These are phyloP conservation scores for Puffinus mauretanicus DNA, from an alignment of 2,113 vertebrate species.

Conservation along the genomic window DNA sequence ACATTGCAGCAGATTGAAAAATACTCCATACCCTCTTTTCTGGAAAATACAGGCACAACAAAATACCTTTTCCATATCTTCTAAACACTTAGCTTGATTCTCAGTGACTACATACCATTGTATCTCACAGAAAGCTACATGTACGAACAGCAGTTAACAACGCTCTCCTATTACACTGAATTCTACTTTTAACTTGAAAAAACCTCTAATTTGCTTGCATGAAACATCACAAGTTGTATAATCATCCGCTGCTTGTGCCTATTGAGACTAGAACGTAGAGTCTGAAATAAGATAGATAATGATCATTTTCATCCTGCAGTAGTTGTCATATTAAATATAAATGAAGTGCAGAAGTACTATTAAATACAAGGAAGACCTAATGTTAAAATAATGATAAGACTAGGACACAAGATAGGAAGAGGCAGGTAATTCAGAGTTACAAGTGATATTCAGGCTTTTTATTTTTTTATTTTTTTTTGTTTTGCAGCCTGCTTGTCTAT, in stretches of 20 bases:
- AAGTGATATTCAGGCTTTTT: slow-evolving; percentile 3
- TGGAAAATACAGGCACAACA: neutral
- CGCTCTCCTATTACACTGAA: slow-evolving; percentile 53
- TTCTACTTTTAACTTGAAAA: slow-evolving; percentile 66
- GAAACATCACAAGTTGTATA: slow-evolving; percentile 59
- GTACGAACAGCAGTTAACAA: slow-evolving; percentile 35
- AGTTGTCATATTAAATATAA: slow-evolving; percentile 56
- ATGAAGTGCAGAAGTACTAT: slow-evolving; percentile 38
- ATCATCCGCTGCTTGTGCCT: slow-evolving; percentile 58
- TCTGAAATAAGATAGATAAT: slow-evolving; percentile 53
- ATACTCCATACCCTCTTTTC: neutral
- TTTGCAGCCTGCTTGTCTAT: slow-evolving; percentile 13
- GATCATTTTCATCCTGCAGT: slow-evolving; percentile 54
- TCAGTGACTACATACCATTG: neutral
- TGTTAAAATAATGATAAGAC: slow-evolving; percentile 54
- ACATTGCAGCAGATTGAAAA: neutral
- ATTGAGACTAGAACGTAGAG: slow-evolving; percentile 46
- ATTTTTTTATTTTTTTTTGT: neutral
- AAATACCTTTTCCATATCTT: neutral
- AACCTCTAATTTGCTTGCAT: slow-evolving; percentile 50
- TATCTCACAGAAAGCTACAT: neutral
- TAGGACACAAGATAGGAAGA: slow-evolving; percentile 17
- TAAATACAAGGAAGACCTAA: slow-evolving; percentile 39
- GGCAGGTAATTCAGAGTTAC: slow-evolving; percentile 8
- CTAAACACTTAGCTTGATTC: neutral